Conservation (phyloP, 53 echinoderm and acorn worm species). For the Hippasteria phrygiana region DNA sequence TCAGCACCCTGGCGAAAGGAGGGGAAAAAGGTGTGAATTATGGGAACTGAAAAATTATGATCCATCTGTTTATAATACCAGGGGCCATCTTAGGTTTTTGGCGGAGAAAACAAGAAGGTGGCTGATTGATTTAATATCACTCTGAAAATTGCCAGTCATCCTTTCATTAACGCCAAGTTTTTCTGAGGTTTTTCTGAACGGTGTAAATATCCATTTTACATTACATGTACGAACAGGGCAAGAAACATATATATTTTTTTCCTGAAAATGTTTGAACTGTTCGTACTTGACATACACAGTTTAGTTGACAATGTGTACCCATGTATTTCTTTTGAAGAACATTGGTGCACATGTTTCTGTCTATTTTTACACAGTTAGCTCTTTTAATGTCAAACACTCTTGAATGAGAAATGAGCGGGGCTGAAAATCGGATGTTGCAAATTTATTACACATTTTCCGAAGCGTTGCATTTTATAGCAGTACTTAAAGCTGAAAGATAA, state of each 20-base stretch:
- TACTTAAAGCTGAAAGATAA: constrained; percentile 1
- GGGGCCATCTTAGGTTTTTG: constrained; percentile 47
- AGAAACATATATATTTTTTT: too few species aligned
- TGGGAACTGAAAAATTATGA: constrained; percentile 68
- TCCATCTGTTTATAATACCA: constrained; percentile 65
- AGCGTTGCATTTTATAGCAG: constrained; percentile 7
- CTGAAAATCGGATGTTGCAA: neutral
- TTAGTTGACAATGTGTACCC: too few species aligned
- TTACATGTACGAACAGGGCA: neutral
- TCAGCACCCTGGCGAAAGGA: constrained; percentile 24
- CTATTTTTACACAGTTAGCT: neutral
- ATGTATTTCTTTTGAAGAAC: too few species aligned
- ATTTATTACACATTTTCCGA: constrained; percentile 9
- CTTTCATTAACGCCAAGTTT: constrained; percentile 38
- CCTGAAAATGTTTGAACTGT: too few species aligned
- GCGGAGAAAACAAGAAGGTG: constrained; percentile 8
- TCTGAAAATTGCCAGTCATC: constrained; percentile 56
- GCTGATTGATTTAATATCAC: constrained; percentile 60
- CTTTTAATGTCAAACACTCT: neutral
- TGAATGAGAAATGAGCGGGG: neutral
- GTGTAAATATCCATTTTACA: neutral
- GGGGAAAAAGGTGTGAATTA: constrained; percentile 60
- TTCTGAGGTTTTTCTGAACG: constrained; percentile 2
- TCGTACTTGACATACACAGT: too few species aligned
- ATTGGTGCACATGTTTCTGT: too few species aligned